These are phyloP conservation scores for Limnephilus lunatus DNA, from an alignment of 2,888 invertebrate genomes.

Conservation along the genomic window DNA sequence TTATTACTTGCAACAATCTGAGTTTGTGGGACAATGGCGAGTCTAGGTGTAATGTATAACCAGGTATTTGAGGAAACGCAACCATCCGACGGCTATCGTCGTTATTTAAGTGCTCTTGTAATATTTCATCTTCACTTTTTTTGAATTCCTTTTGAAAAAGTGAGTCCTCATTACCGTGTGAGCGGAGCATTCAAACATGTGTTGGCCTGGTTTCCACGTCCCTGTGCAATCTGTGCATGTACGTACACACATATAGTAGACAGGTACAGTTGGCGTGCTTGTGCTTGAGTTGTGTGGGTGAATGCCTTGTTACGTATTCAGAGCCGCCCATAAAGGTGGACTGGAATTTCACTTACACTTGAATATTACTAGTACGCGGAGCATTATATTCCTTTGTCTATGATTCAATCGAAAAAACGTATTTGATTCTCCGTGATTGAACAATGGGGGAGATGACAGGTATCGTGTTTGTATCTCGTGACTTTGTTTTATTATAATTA, in stretches of 20 bases:
- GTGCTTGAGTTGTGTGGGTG: too few species aligned
- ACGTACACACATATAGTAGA: neutral
- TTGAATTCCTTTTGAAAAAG: neutral
- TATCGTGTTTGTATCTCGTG: neutral
- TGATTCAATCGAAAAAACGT: neutral
- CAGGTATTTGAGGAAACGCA: neutral
- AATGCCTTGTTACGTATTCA: slow-evolving; percentile 29
- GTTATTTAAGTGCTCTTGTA: neutral
- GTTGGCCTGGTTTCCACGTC: slow-evolving; percentile 2
- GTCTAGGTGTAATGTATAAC: too few species aligned
- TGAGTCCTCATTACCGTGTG: neutral
- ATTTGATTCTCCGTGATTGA: neutral
- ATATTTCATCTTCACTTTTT: neutral
- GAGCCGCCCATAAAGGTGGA: neutral
- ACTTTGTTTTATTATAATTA: neutral
- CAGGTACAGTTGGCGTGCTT: neutral
- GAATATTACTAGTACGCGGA: slow-evolving; percentile 12
- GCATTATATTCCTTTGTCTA: neutral
- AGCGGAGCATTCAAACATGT: neutral
- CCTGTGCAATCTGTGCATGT: neutral
- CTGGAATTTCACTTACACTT: slow-evolving; percentile 39
- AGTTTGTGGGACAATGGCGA: too few species aligned
- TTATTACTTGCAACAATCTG: too few species aligned
- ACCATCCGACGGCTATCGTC: neutral
- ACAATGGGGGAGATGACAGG: neutral